Conservation (phyloP, 2,113 vertebrate genomes). For the Pavo muticus region DNA sequence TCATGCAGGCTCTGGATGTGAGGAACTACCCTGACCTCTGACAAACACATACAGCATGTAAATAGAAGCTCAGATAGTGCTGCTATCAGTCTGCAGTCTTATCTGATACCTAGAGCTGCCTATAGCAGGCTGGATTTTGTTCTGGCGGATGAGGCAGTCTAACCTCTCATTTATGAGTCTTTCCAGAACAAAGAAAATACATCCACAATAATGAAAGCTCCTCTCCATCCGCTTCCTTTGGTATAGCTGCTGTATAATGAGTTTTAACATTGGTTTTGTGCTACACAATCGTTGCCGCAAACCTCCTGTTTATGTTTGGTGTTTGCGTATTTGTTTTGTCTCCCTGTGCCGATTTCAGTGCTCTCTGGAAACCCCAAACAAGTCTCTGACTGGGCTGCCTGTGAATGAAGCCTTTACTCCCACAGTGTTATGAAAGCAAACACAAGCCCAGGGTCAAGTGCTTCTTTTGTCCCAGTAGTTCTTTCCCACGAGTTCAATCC, state of each 20-base stretch:
- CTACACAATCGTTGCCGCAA: conserved; percentile 68
- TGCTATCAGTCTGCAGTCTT: not conserved
- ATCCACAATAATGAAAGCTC: conserved; percentile 49
- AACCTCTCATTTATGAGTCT: conserved; percentile 35
- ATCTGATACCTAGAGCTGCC: not conserved
- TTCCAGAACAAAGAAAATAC: conserved; percentile 50
- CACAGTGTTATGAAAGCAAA: conserved; percentile 94
- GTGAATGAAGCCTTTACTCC: conserved; percentile 88
- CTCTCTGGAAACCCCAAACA: conserved; percentile 87
- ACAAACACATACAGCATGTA: not conserved
- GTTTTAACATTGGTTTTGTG: conserved; percentile 51
- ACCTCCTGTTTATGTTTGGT: conserved; percentile 81
- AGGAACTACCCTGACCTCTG: not conserved
- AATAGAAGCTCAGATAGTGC: not conserved
- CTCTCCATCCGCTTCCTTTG: conserved; percentile 51
- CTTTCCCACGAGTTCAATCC: conserved; percentile 95
- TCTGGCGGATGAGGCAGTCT: not conserved
- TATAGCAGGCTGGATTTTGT: not conserved
- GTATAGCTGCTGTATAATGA: conserved; percentile 54
- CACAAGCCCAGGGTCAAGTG: conserved; percentile 93
- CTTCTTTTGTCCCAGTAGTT: conserved; percentile 88
- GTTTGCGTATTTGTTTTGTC: conserved; percentile 88
- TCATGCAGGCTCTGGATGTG: not conserved
- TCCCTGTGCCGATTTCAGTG: conserved; percentile 80
- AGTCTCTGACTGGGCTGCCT: conserved; percentile 83